A percentile compares a stretch with the other conserved stretches of the same genome.
Conservation (phyloP, 2,888 invertebrate species). For the Cartodere bifasciata region DNA sequence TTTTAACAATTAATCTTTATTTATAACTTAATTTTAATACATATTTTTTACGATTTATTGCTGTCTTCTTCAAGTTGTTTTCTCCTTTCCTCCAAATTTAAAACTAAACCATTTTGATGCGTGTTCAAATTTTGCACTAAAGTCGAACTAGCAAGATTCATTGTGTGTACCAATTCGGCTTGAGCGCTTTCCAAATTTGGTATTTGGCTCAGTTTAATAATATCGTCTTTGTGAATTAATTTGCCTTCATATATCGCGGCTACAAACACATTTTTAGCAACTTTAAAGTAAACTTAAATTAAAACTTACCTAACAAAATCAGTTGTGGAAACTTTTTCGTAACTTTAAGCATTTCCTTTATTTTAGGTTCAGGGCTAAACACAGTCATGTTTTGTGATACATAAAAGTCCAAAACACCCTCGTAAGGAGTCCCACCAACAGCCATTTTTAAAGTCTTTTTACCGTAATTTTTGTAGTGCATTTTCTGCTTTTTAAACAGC, state of each 20-base stretch:
- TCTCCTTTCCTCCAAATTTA: constrained; percentile 49
- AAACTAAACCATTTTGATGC: constrained; percentile 54
- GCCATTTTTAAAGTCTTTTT: constrained; percentile 52
- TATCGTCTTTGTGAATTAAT: constrained; percentile 54
- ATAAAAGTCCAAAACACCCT: constrained; percentile 50
- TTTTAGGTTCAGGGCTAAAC: constrained; percentile 55
- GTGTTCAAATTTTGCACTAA: constrained; percentile 53
- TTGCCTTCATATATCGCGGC: constrained; percentile 62
- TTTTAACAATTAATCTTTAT: too few relatives aligned
- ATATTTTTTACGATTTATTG: constrained; percentile 5
- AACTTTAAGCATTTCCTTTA: constrained; percentile 48
- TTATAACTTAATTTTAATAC: too few relatives aligned
- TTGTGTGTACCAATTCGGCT: constrained; percentile 53
- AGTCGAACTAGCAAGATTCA: constrained; percentile 51
- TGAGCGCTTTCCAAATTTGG: constrained; percentile 52
- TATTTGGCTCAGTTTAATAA: constrained; percentile 51
- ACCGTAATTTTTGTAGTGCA: constrained; percentile 56
- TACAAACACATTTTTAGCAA: constrained; percentile 28
- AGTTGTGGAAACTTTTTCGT: constrained; percentile 59
- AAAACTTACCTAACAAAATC: constrained; percentile 49
- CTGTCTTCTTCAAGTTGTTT: constrained; percentile 25
- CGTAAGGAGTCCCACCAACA: constrained; percentile 53
- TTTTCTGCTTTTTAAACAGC: constrained; percentile 49
- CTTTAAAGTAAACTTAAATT: constrained; percentile 1
- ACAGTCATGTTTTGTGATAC: constrained; percentile 51